phyloP scores from a whole-genome alignment of 2,888 invertebrate genomes.

The Fabriciana adippe region DNA sequence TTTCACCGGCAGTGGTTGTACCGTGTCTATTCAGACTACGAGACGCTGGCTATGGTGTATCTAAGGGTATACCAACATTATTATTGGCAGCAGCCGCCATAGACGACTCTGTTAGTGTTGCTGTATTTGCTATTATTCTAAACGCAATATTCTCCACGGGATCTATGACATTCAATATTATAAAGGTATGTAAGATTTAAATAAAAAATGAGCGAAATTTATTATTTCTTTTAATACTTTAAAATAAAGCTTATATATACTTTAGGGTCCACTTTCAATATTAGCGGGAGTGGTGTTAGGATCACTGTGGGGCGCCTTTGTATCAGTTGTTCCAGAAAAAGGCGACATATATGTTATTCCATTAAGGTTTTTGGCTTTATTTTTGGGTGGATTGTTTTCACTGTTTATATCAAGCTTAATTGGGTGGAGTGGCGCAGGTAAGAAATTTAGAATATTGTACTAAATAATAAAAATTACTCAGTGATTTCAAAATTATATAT shows the following conservation, averaged over 20 bases:
- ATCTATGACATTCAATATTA: slow-evolving; percentile 83
- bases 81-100: slow-evolving; percentile 93
- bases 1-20: slow-evolving; percentile 95
- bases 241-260: slow-evolving; percentile 22
- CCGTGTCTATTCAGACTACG: slow-evolving; percentile 90
- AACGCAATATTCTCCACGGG: slow-evolving; percentile 90
- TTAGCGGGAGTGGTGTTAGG: slow-evolving; percentile 88
- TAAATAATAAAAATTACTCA: neutral
- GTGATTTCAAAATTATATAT: neutral
- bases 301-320: slow-evolving; percentile 86
- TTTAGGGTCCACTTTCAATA: slow-evolving; percentile 85
- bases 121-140: slow-evolving; percentile 90
- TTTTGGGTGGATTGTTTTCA: slow-evolving; percentile 88
- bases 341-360: slow-evolving; percentile 86
- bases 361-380: slow-evolving; percentile 86
- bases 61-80: slow-evolving; percentile 93
- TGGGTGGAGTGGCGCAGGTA: slow-evolving; percentile 84
- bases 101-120: slow-evolving; percentile 95
- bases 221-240: too few relatives aligned
- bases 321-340: slow-evolving; percentile 88
- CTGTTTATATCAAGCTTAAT: slow-evolving; percentile 89
- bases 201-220: neutral
- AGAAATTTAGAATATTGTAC: neutral
- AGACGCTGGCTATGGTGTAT: slow-evolving; percentile 88
- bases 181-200: slow-evolving; percentile 71